Base-by-base conservation (phyloP, 2,888 invertebrate species). In the Synanthedon formicaeformis region DNA sequence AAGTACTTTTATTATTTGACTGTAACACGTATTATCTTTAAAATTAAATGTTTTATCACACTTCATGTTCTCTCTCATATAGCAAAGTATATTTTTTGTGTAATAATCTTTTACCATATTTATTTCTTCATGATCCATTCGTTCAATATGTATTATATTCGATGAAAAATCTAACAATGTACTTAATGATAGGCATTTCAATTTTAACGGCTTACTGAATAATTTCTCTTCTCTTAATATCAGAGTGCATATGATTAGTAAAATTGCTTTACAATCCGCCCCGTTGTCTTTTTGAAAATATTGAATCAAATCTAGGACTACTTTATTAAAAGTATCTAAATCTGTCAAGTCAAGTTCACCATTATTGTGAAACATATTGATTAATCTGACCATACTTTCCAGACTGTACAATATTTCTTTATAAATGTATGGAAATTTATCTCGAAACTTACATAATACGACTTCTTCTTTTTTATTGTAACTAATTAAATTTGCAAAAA, bases 281-380 rank as follows among this genome's bases (percentile, higher is more conserved):
- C 64, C 53, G 51, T 64, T 27, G 11, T 58, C 56, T 27, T 54
- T 55, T 53, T 66, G 60, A 53, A 63, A 56, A 18, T 59, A 58
- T 60, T 67, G 69, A 12, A 85, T 51, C 2, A 81, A 66, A 50
- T 59, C 62, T 41, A 67, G 51, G 45, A 79, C 52, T 2, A 69
- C n/a, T 54, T 57, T 61, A 59, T 75, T 76, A 45, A 78, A 75
- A 50, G 58, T 60, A n/a, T 71, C 65, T n/a, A 83, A 57, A 40
- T 70, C 64, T 2, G 61, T 54, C 41, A 57, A 56, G 59, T 70
- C 65, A 23, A 79, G 60, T 69, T 78, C 81, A 55, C 69, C 69
- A 61, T 81, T 82, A 51, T 77, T 73, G 70, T 72, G 64, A n/a
- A 74, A 71, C 11, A 80, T 57, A 61, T 68, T 64, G 51, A 79